phyloP scores from a whole-genome alignment of 1,140 invertebrate genomes.

The Prorops nasuta region DNA sequence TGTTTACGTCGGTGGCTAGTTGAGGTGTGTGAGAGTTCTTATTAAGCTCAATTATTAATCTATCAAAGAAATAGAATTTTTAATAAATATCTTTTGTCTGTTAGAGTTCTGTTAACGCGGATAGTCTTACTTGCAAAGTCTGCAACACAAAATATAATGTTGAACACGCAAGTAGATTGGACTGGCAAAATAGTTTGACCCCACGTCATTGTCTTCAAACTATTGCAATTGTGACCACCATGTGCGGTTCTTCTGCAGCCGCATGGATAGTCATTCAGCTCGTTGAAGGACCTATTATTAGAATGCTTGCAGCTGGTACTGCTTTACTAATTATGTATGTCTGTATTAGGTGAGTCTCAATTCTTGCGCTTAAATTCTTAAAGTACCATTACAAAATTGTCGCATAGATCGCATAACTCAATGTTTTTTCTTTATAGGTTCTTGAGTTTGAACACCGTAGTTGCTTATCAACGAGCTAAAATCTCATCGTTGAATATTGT shows the following conservation, averaged over 20 bases:
- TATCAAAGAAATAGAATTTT: background rate
- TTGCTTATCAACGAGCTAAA: conserved; percentile 84
- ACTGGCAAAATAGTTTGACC: conserved; percentile 80
- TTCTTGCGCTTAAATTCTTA: background rate
- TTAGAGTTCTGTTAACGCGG: conserved; percentile 65
- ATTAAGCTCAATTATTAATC: background rate
- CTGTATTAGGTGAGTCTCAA: conserved; percentile 69
- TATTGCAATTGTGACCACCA: conserved; percentile 63
- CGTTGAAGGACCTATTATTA: conserved; percentile 73
- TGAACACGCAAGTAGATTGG: conserved; percentile 69
- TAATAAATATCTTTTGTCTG: conserved; percentile 24
- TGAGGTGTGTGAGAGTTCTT: conserved; percentile 57
- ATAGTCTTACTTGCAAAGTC: conserved; percentile 75
- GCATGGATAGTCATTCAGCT: conserved; percentile 82
- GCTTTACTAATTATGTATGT: conserved; percentile 80
- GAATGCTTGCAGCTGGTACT: conserved; percentile 76
- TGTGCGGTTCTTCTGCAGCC: conserved; percentile 71
- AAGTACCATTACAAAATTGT: too few relatives aligned
- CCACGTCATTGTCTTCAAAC: conserved; percentile 79
- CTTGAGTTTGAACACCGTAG: conserved; percentile 80
- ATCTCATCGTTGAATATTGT: conserved; percentile 84
- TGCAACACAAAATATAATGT: conserved; percentile 76
- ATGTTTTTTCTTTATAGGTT: conserved; percentile 67
- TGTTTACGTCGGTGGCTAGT: conserved; percentile 88
- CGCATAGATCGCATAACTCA: too few relatives aligned